These are phyloP conservation scores for Lonchura striata DNA, from an alignment of 2,113 vertebrate genomes.

Conservation along the genomic window DNA sequence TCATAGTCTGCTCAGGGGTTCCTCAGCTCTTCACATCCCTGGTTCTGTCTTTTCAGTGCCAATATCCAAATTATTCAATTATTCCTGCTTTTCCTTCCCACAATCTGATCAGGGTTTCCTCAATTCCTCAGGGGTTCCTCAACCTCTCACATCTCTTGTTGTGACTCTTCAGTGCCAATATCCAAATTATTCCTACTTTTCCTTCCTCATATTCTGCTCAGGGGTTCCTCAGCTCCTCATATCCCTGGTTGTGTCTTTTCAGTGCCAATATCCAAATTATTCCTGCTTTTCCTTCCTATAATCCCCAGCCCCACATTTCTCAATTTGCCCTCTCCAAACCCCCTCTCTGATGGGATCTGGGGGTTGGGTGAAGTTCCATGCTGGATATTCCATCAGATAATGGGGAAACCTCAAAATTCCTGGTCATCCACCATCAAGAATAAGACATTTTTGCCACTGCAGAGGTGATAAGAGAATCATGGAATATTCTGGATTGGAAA, in stretches of 20 bases:
- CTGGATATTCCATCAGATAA: neutral
- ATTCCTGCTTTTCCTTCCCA: neutral
- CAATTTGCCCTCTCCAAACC: neutral
- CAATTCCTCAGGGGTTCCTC: neutral
- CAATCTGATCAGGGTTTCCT: neutral
- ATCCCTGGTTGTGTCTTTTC: no score
- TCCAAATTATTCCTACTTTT: neutral
- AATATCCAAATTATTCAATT: neutral
- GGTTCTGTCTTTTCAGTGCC: neutral
- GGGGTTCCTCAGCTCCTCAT: no score
- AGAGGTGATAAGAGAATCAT: neutral
- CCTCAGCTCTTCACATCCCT: neutral
- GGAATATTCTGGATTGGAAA: neutral
- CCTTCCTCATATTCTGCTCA: no score
- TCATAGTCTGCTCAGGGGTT: no score
- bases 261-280: neutral
- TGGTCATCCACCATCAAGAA: neutral
- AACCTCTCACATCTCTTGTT: no score
- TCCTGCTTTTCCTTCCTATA: neutral
- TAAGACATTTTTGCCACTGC: neutral
- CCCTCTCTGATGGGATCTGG: neutral
- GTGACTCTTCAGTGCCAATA: neutral
- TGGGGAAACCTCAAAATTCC: neutral
- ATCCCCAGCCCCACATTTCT: neutral
- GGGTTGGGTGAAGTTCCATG: fast-evolving